Conservation (phyloP, 2,888 invertebrate species). For the Podotricha telesiphe region DNA sequence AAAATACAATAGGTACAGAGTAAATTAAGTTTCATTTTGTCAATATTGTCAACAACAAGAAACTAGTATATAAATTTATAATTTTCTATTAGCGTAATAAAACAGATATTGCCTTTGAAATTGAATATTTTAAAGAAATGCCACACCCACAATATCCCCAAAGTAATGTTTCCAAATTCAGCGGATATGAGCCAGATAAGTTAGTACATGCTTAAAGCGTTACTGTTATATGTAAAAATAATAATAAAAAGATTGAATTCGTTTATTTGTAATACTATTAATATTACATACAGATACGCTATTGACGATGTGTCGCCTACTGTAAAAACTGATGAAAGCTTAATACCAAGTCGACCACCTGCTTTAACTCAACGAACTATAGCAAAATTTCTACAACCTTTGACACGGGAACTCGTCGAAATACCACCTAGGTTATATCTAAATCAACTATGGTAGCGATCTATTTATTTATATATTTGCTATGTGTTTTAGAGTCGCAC, state of each 20-base stretch:
- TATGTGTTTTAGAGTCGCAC: no score
- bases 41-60: not conserved
- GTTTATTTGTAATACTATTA: not conserved
- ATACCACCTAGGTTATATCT: slow-evolving; percentile 61
- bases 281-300: slow-evolving; percentile 54
- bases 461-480: no score
- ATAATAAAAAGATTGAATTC: not conserved
- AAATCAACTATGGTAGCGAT: not conserved
- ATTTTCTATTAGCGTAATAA: not conserved
- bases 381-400: slow-evolving; percentile 73
- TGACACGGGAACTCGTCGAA: slow-evolving; percentile 66
- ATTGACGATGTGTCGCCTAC: slow-evolving; percentile 57
- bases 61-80: not conserved
- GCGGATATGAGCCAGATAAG: slow-evolving; percentile 67
- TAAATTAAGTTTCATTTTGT: not conserved
- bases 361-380: slow-evolving; percentile 76
- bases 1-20: not conserved
- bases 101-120: not conserved
- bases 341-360: slow-evolving; percentile 72
- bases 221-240: not conserved
- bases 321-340: slow-evolving; percentile 63
- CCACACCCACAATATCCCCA: slow-evolving; percentile 52
- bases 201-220: not conserved
- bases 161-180: slow-evolving; percentile 70
- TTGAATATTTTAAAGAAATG: slow-evolving; percentile 42